Percentiles rank a stretch among this genome's conserved stretches.
These are phyloP conservation scores for Arrhopalites spinosus DNA, from an alignment of 2,888 invertebrate species.

Conservation along the genomic window DNA sequence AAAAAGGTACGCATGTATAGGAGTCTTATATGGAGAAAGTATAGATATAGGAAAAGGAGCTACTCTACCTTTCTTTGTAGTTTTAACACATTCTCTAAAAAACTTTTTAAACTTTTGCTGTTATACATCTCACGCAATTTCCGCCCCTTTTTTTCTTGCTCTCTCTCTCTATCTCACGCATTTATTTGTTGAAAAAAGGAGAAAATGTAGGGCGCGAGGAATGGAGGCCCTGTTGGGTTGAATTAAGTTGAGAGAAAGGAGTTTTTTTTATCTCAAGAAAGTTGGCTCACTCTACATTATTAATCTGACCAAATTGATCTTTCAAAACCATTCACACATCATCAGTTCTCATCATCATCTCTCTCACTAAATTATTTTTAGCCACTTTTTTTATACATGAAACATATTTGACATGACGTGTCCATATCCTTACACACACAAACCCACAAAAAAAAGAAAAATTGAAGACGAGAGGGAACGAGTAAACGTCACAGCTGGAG, in stretches of 20 bases:
- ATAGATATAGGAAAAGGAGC: not conserved
- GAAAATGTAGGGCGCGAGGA: too few species aligned
- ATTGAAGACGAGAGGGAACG: not conserved
- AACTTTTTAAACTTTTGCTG: not conserved
- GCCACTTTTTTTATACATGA: not conserved
- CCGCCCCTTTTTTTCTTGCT: not conserved
- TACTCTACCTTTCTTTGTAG: not conserved
- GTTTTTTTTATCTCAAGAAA: too few species aligned
- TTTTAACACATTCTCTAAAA: not conserved
- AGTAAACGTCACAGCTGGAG: not conserved
- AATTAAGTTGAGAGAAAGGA: too few species aligned
- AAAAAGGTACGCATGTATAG: not conserved
- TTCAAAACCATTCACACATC: not conserved
- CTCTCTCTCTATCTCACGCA: not conserved
- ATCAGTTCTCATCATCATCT: not conserved
- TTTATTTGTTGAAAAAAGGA: not conserved
- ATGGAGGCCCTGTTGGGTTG: too few species aligned
- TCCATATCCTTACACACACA: not conserved
- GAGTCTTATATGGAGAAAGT: not conserved
- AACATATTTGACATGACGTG: not conserved
- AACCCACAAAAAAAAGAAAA: not conserved
- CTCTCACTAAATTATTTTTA: not conserved
- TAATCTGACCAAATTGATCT: slow-evolving; percentile 12
- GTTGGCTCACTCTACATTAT: not conserved
- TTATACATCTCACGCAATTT: slow-evolving; percentile 6